Evolutionary conservation across 2,888 invertebrate species (phyloP), one percentile per base, ranked within the genome.

Genomic region (Quadriops clusia): DNA sequence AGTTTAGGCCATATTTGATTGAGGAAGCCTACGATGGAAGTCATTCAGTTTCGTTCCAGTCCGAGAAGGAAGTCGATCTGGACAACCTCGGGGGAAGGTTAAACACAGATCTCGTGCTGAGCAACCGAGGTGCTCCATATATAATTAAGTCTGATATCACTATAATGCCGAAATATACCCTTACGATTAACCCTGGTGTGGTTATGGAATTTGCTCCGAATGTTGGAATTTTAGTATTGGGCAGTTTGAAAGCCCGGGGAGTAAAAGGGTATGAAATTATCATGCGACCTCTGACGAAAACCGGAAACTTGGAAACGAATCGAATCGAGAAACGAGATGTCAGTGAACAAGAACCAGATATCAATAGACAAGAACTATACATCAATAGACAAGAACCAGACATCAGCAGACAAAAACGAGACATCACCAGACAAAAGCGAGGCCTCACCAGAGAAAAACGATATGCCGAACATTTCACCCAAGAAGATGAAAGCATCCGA

Each of bases 221-320:
- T 60, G 86, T 98, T 28, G 95, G 97, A 1, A 89, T 97, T 37
- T 64, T 97, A 13, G 93, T 97, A 2, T 69, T 98, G 46, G 98
- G 98, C 1, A 80, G 81, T 1, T 63, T 98, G 12, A 71, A 76
- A 40, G 95, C 94, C 2, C 65, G 77, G 37, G 98, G 97, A 1
- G 73, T 70, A 29, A 67, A 68, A 29, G 79, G 76, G 23, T 68
- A 74, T 12, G 81, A 82, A 45, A 87, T 90, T 37, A 60, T 77
- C 20, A 84, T 89, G 85, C 67, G 74, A 41, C 81, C 86, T 0
- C 58, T 68, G 7, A 49, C 58, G 7, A 47, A 50, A 34, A 34
- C 46, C 12, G 56, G 44, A 15, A 64, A 63, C 26, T 38, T 53
- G 11, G 37, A 46, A 20, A 36, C 32, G 1, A 39, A 49, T 8